Evolutionary conservation across 2,888 invertebrate species (phyloP), one percentile per base, ranked within the genome.

Genomic region (Drosophila affinis): DNA sequence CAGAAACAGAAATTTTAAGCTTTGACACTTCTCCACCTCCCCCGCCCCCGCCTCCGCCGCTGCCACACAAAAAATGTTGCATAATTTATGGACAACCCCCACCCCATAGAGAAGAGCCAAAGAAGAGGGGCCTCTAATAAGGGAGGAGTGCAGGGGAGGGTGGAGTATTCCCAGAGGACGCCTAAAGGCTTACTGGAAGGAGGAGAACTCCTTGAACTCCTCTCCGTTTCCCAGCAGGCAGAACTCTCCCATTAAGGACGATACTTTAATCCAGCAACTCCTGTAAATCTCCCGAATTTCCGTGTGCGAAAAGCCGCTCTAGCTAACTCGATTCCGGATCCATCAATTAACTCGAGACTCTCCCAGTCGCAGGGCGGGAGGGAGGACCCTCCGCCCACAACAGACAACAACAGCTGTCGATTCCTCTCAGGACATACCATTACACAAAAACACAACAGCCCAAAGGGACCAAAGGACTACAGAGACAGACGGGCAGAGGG

Each of bases 1-100:
- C 39, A 39, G 3, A 39, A 39, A n/a, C 14, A 39, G 39, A 39
- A 47, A 60, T 61, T 39, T 72, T 64, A 54, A 64, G 72, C 71
- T 72, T 77, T 59, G 71, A 63, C 65, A 77, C 63, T 73, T 77
- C 54, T 47, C 62, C 58, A 6, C 14, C 39, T 4, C 39, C 12
- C 54, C 29, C 32, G 2, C 29, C 32, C 29, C 2, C 29, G 21
- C 21, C 21, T 21, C 21, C 21, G 3, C 21, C 21, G 47, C 57
- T 51, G 48, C 51, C 59, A 51, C 47, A 51, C 59, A 51, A 45
- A 61, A 24, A 52, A 29, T 58, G 27, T 62, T 62, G 62, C 62
- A 62, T 62, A 62, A 62, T 56, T 62, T 62, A 62, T 62, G 62
- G 62, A 39, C n/a, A 39, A 7, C 14, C 14, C 39, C 39, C 39